These are phyloP conservation scores for Platyrinchus mystaceus DNA, from an alignment of 2,797 vertebrate genomes.

Conservation along the genomic window DNA sequence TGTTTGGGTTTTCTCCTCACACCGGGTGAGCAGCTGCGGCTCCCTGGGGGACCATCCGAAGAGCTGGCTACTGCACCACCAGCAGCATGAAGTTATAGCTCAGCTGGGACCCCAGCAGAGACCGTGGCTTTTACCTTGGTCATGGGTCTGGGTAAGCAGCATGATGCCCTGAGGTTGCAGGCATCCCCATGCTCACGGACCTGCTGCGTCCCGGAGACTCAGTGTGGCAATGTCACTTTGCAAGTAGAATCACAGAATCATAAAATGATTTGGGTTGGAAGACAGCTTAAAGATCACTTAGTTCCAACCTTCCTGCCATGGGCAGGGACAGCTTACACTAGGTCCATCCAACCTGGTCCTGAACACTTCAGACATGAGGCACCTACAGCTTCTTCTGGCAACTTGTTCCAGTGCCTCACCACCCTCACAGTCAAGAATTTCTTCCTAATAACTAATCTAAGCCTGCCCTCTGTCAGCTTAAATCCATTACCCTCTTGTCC, in stretches of 20 bases:
- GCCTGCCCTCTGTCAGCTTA: not conserved
- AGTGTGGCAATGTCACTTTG: accelerated
- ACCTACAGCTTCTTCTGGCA: not conserved
- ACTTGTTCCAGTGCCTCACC: not conserved
- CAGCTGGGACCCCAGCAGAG: not conserved
- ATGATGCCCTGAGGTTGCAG: not conserved
- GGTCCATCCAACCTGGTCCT: not conserved
- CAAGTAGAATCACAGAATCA: not conserved
- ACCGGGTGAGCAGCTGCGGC: accelerated
- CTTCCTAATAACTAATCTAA: not conserved
- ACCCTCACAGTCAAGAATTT: not conserved
- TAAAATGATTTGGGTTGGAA: not conserved
- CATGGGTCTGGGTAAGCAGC: accelerated
- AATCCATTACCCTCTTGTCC: not conserved
- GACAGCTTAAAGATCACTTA: not conserved
- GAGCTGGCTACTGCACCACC: not conserved
- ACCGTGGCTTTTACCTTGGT: accelerated
- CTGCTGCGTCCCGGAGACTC: accelerated
- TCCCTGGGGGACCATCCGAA: not conserved
- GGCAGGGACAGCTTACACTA: not conserved
- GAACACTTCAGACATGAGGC: not conserved
- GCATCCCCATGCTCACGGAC: accelerated
- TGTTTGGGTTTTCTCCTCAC: not conserved
- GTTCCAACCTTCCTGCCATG: not conserved
- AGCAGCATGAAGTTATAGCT: not conserved